Conservation (phyloP, 2,113 vertebrate genomes). For the Elachura formosa region DNA sequence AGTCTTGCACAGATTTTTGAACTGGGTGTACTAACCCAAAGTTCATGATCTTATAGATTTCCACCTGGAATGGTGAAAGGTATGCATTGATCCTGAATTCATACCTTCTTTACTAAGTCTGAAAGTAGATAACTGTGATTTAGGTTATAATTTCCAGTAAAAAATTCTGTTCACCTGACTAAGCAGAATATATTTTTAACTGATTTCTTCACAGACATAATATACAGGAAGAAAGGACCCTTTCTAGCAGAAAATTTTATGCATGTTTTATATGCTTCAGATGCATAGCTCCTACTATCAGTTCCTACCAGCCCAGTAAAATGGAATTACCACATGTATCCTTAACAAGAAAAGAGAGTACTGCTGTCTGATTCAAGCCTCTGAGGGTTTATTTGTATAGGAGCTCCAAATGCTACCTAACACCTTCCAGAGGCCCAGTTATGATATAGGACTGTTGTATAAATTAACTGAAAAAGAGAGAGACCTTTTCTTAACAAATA, state of each 20-base stretch:
- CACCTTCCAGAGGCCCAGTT: not conserved
- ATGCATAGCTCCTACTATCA: fast-evolving
- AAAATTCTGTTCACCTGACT: not conserved
- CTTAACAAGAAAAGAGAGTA: not conserved
- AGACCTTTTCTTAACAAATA: not conserved
- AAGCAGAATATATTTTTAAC: not conserved
- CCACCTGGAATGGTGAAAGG: too few species aligned
- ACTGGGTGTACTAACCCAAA: not conserved
- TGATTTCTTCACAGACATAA: not conserved
- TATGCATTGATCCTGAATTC: not conserved
- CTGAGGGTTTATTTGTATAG: not conserved
- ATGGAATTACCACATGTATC: not conserved
- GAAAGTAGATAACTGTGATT: not conserved
- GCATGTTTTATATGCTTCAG: not conserved
- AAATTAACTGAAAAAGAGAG: not conserved
- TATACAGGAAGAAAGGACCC: not conserved
- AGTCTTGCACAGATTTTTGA: not conserved
- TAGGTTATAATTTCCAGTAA: not conserved
- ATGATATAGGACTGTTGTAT: not conserved
- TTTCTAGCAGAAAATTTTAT: not conserved
- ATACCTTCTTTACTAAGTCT: not conserved
- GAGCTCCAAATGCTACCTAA: not conserved
- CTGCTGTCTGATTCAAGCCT: not conserved
- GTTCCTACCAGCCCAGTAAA: not conserved
- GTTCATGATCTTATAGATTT: not conserved